Conservation (phyloP, 2,113 vertebrate genomes). For the Sturnira hondurensis region DNA sequence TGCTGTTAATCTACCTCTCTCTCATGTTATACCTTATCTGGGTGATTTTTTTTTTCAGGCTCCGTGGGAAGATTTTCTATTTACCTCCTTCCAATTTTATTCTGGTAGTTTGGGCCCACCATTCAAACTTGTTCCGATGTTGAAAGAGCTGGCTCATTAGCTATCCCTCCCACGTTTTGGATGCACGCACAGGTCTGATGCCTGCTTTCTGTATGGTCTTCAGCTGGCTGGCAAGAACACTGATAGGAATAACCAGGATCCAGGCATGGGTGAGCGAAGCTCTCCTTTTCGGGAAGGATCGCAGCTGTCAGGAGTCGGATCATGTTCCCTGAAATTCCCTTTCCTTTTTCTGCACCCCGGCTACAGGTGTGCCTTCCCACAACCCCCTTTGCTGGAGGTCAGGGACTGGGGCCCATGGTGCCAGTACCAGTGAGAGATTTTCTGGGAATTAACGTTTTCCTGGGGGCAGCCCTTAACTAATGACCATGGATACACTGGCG, state of each 20-base stretch:
- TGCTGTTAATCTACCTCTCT: background rate
- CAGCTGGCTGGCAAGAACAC: background rate
- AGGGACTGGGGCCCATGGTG: background rate
- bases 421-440: background rate
- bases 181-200: background rate
- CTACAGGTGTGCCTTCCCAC: background rate
- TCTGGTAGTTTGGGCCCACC: background rate
- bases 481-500: background rate
- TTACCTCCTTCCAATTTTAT: background rate
- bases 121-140: background rate
- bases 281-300: background rate
- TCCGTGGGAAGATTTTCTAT: background rate
- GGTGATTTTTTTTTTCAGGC: background rate
- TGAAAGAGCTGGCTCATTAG: background rate
- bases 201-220: background rate
- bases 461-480: background rate
- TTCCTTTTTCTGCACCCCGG: background rate
- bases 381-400: background rate
- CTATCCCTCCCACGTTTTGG: background rate
- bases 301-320: background rate
- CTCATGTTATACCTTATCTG: background rate
- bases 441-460: background rate
- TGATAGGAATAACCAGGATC: too few relatives aligned
- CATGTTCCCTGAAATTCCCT: background rate
- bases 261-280: background rate